Base-by-base conservation (phyloP, 2,888 invertebrate genomes). In the Meteorus colon region DNA sequence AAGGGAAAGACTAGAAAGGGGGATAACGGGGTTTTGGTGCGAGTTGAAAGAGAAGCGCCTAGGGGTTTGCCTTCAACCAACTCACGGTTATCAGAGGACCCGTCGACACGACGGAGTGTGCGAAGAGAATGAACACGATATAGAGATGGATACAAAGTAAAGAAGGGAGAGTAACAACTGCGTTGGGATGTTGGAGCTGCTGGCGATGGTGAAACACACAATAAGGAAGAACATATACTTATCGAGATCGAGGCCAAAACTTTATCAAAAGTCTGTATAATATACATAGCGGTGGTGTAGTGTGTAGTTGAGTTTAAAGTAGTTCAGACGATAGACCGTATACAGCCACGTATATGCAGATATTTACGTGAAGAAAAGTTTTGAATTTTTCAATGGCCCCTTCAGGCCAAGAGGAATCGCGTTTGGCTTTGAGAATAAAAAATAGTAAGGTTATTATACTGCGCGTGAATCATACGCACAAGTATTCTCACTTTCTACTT, bases 391-490 rank as follows among this genome's bases (percentile, higher is more conserved):
- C 78, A 78, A 77, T 77, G 73, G 74, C 71, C 60, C 59, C 65
- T 68, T 68, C 10, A 60, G 29, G 41, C 10, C 10, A 63, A 5
- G 27, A 27, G 27, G 27, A 27, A 19, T 55, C 55, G n/a, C 55
- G 19, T 55, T 55, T 55, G 19, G 4, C 19, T 55, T 55, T 55
- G 55, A 19, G 19, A 19, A 55, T 55, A 55, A 55, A 55, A 4
- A 24, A 19, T 19, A n/a, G 19, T 55, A 19, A 31, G 29, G 48
- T 45, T 72, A 45, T 65, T 66, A 34, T 63, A 31, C 74, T 10
- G 0, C 29, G 76, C 76, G 78, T 79, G 76, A 80, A 80, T 78
- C 80, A 48, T 48, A 81, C 81, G 78, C 80, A 78, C 77, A 74
- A 80, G 80, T 65, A 48, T 37, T 65, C 19, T 55, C n/a, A 3